Evolutionary conservation across 2,888 invertebrate species (phyloP).

Genomic region (Xanthorhoe designata): DNA sequence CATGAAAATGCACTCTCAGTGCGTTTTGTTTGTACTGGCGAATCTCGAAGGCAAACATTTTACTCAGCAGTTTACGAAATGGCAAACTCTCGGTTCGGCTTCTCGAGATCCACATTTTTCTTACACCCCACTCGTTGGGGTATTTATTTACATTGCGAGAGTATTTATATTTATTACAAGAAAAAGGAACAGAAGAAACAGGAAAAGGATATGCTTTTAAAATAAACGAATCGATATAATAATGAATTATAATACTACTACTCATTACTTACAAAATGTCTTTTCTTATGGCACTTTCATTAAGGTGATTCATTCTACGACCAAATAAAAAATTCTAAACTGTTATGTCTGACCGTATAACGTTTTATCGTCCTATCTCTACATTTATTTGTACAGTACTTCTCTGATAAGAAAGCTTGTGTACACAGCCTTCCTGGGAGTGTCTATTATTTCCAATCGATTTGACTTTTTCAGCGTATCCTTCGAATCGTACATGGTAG

Average conservation of each 20-base stretch:
- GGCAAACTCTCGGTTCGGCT: slow-evolving; percentile 49
- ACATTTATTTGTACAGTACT: slow-evolving; percentile 1
- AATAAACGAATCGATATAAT: not conserved
- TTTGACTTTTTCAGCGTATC: slow-evolving; percentile 54
- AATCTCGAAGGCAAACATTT: slow-evolving; percentile 58
- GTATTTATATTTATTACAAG: slow-evolving; percentile 15
- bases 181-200: not conserved
- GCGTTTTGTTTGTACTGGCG: slow-evolving; percentile 60
- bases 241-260: not conserved
- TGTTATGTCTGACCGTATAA: not conserved
- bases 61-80: slow-evolving; percentile 52
- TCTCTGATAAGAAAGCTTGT: slow-evolving; percentile 2
- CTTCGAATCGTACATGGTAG: slow-evolving; percentile 48
- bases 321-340: not conserved
- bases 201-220: not conserved
- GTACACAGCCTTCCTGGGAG: slow-evolving; percentile 47
- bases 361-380: not conserved
- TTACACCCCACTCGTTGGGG: slow-evolving; percentile 34
- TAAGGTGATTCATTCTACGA: not conserved
- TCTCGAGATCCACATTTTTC: slow-evolving; percentile 47
- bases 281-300: not conserved
- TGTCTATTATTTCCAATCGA: slow-evolving; percentile 65
- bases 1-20: slow-evolving; percentile 55
- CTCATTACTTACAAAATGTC: not conserved
- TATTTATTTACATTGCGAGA: slow-evolving; percentile 42